Evolutionary conservation across 2,113 vertebrate genomes (phyloP), one percentile per base, ranked within the genome.

Genomic region (Pelusios castaneus): DNA sequence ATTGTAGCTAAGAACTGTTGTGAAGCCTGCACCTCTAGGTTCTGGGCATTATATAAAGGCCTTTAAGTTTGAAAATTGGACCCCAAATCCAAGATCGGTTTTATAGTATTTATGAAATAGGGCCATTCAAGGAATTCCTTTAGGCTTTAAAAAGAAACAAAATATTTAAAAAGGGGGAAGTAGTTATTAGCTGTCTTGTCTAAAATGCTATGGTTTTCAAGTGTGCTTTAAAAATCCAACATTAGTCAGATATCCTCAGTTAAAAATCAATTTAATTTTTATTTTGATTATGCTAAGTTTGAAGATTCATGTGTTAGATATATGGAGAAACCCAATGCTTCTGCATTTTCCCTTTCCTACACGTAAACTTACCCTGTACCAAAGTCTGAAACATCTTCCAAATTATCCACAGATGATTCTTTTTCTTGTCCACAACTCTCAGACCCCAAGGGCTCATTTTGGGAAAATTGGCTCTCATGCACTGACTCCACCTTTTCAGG

Each of bases 361-460:
- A 47, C 7, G 85, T 51, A 73, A 78, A 45, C 92, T 82, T 97
- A 98, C 98, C 97, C 91, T 93, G 21, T 83, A 84, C 2, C 90
- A 82, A 11, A 70, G 94, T 96, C 80, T 80, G 88, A 92, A 94
- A 89, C 82, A 1, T 85, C 55, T 67, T 96, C 91, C 5, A 27
- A 43, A 85, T 47, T 82, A 94, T 87, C 55, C 93, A 58, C 38
- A 88, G 87, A 93, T 11, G 6, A 75, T 4, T 2, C 31, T 21
- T 96, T 91, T 75, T 88, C 91, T 58, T 75, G 89, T 94, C 41
- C 83, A 94, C 1, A 83, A 54, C 3, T 78, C 87, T 77, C 80
- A 82, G 52, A 85, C 85, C 82, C 90, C 87, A 86, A 55, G 10
- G 49, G 58, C 4, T 90, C 80, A 29, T 90, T 52, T 27, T 89